Base-by-base conservation (phyloP, 2,888 invertebrate genomes). In the Nematopogon swammerdamellus region DNA sequence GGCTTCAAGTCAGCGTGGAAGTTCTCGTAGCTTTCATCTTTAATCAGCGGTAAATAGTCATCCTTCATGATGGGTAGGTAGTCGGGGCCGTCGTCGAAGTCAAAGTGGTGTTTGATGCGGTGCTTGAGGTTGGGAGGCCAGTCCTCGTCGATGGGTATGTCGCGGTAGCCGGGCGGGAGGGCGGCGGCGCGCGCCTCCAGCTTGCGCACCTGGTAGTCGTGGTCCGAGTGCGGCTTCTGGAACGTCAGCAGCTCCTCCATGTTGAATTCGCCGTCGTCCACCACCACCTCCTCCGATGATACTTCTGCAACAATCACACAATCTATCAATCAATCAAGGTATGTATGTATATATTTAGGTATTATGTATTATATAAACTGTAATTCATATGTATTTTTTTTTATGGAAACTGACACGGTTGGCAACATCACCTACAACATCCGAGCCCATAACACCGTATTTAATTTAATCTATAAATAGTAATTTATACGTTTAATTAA, bases 241-340 rank as follows among this genome's bases (percentile, higher is more conserved):
- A 84, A 84, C 10, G 83, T 73, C 58, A 84, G 70, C 63, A 85
- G 73, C 58, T 85, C 85, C 50, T 85, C 84, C 82, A 85, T 81
- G 59, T 82, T 83, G 65, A 83, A 73, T 52, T 77, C 77, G 18
- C 83, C 83, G 56, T 83, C 83, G 55, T 83, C 83, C 57, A 81
- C 80, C 4, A 81, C 79, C 2, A 74, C 71, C 56, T 80, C 79
- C 52, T 79, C 79, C 47, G 75, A 62, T 54, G 59, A 60, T 63
- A 73, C 70, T 66, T 75, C 77, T 77, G 65, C 25, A 59, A 60
- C 16, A 45, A 47, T 3, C n/a, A 19, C 25, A 25, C n/a, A n/a
- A n/a, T n/a, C n/a, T n/a, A n/a, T n/a, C n/a, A n/a, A n/a, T n/a
- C n/a, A n/a, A n/a, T n/a, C n/a, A n/a, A n/a, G n/a, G n/a, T n/a